Base-by-base conservation (phyloP, 2,888 invertebrate genomes). In the Griposia aprilina region DNA sequence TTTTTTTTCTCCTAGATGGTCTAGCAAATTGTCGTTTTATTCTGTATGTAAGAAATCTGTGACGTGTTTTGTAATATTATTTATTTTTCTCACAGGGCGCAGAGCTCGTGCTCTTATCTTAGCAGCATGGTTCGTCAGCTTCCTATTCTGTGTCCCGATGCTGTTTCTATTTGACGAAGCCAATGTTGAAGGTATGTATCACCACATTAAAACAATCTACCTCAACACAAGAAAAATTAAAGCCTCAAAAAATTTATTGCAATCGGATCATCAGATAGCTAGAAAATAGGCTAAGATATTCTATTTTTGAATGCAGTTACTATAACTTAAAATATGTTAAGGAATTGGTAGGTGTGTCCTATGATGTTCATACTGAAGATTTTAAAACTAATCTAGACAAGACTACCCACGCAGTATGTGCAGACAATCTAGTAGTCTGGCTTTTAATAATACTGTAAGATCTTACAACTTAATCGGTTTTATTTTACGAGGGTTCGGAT, bases 111-210 rank as follows among this genome's bases (percentile, higher is more conserved):
- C 98, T 67, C 97, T 99, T 66, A 98, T 99, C 8, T 97, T 98
- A 6, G 97, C 97, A 59, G 99, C 99, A 0, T 99, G 99, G 99
- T 93, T 98, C 23, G 94, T 99, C 76, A 98, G 99, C 88, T 98
- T 98, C 55, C 80, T 99, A 60, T 99, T 99, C 93, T 98, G 99
- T 62, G 95, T 98, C n/a, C 99, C 99, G 36, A 98, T 98, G 91
- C 97, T 99, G 88, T 97, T 99, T 88, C 97, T 99, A 1, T 97
- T 96, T 78, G 94, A 95, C 30, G 96, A 96, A 91, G 95, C 95
- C 3, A 93, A 95, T 74, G 94, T 97, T 78, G 96, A 97, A 93
- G 96, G 97, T 96, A 91, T 78, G 71, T 76, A 26, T 60, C 20
- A 26, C 26, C 17, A 30, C 20, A 20, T 23, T 62, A 11, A 62